Conservation (phyloP, 2,113 vertebrate species). For the Casuarius casuarius region DNA sequence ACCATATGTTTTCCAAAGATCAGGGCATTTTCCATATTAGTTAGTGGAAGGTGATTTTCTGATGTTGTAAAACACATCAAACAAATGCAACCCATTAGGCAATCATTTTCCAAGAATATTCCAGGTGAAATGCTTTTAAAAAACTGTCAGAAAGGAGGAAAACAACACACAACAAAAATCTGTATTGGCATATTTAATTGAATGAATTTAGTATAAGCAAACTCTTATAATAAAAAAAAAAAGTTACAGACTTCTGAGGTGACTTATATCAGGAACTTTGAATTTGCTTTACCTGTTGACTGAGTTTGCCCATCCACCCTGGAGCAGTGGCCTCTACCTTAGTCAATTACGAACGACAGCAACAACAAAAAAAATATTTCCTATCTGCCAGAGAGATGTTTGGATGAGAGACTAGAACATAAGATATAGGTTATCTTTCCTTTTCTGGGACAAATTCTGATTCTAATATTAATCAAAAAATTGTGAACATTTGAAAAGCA, state of each 20-base stretch:
- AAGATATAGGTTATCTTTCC: neutral
- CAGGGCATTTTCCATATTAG: neutral
- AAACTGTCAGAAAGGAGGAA: neutral
- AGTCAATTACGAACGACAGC: neutral
- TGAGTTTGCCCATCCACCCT: neutral
- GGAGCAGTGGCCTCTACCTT: neutral
- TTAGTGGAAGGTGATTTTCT: neutral
- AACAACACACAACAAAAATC: neutral
- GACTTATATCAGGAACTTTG: neutral
- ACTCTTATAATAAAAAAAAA: neutral
- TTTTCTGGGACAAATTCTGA: neutral
- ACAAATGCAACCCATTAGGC: neutral
- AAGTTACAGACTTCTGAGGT: neutral
- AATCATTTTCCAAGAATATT: neutral
- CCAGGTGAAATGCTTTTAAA: neutral
- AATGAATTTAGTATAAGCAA: neutral
- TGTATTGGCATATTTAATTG: neutral
- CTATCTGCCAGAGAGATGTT: neutral
- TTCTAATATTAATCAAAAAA: neutral
- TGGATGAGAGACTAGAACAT: neutral
- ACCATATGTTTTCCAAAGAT: neutral
- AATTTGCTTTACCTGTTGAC: neutral
- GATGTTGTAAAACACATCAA: neutral
- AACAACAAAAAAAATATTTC: neutral
- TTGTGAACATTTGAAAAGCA: neutral